A percentile compares a stretch with the other conserved stretches of the same genome.
Conservation (phyloP, 2,797 vertebrate genomes). For the Fistularia tabacaria region DNA sequence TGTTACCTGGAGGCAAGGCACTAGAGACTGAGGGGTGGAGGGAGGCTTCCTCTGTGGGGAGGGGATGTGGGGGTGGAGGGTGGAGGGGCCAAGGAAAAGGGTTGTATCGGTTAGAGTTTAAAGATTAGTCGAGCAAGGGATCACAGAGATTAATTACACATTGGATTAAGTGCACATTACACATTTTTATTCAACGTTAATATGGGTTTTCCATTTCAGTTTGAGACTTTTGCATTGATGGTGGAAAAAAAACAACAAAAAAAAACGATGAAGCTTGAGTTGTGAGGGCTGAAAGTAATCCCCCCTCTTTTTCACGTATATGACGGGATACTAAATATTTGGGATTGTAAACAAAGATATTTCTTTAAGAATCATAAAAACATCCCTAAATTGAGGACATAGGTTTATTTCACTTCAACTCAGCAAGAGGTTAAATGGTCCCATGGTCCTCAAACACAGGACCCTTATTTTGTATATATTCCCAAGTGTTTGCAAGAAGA, state of each 20-base stretch:
- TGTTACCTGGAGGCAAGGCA: conserved; percentile 79
- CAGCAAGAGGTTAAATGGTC: too few relatives aligned
- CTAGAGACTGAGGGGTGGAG: conserved; percentile 83
- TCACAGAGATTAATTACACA: conserved; percentile 24
- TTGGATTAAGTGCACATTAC: conserved; percentile 13
- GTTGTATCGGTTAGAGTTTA: conserved; percentile 54
- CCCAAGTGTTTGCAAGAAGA: too few relatives aligned
- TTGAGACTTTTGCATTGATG: conserved; percentile 10
- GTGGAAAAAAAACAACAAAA: background rate
- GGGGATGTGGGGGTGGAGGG: conserved; percentile 56
- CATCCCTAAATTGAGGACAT: too few relatives aligned
- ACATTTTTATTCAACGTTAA: too few relatives aligned
- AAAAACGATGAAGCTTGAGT: background rate
- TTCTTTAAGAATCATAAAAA: too few relatives aligned
- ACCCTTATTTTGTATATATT: too few relatives aligned
- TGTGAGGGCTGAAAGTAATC: background rate
- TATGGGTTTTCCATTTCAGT: conserved; percentile 1
- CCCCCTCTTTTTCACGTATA: too few relatives aligned
- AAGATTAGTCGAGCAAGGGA: conserved; percentile 70
- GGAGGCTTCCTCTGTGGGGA: conserved; percentile 83
- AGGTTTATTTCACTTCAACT: too few relatives aligned
- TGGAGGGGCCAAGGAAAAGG: conserved; percentile 70
- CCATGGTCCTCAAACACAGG: too few relatives aligned
- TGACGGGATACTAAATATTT: too few relatives aligned
- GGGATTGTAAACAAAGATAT: too few relatives aligned